Evolutionary conservation across 2,888 invertebrate species (phyloP).

Genomic region (Luffia ferchaultella): DNA sequence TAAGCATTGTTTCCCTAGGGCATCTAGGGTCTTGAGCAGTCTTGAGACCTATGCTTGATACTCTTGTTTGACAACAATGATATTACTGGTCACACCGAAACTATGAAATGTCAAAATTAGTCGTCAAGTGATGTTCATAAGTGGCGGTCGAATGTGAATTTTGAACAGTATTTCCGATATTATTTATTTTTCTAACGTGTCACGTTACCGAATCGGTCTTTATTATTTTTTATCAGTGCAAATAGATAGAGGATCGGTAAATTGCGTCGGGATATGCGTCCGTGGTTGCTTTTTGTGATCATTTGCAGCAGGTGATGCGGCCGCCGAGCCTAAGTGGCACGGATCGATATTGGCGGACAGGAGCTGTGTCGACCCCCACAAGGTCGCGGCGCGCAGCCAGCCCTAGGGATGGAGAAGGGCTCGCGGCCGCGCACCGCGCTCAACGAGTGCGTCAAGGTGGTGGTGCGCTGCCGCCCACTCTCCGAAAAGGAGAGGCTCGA

Average conservation of each 20-base stretch:
- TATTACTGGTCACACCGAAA: neutral
- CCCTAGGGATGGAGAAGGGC: slow-evolving; percentile 52
- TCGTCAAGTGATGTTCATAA: slow-evolving; percentile 24
- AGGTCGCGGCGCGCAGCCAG: neutral
- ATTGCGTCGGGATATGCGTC: slow-evolving; percentile 10
- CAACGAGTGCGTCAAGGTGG: slow-evolving; percentile 94
- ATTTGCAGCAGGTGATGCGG: slow-evolving; percentile 46
- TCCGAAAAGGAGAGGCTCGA: slow-evolving; percentile 83
- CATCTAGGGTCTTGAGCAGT: too few relatives aligned
- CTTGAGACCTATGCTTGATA: too few relatives aligned
- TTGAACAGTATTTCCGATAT: slow-evolving; percentile 30
- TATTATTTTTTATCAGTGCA: slow-evolving; percentile 20
- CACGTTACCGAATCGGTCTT: slow-evolving; percentile 31
- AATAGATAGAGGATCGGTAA: neutral
- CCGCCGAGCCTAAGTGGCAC: slow-evolving; percentile 42
- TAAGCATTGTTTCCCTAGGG: too few relatives aligned
- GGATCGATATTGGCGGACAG: slow-evolving; percentile 60
- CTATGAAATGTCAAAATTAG: neutral
- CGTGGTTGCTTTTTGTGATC: slow-evolving; percentile 22
- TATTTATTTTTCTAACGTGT: slow-evolving; percentile 38
- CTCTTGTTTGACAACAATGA: too few relatives aligned
- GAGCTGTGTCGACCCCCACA: slow-evolving; percentile 23
- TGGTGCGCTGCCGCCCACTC: slow-evolving; percentile 96
- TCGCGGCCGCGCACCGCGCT: slow-evolving; percentile 58
- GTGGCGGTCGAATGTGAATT: slow-evolving; percentile 31